phyloP scores from a whole-genome alignment of 2,888 invertebrate species.

The Dioctria linearis region DNA sequence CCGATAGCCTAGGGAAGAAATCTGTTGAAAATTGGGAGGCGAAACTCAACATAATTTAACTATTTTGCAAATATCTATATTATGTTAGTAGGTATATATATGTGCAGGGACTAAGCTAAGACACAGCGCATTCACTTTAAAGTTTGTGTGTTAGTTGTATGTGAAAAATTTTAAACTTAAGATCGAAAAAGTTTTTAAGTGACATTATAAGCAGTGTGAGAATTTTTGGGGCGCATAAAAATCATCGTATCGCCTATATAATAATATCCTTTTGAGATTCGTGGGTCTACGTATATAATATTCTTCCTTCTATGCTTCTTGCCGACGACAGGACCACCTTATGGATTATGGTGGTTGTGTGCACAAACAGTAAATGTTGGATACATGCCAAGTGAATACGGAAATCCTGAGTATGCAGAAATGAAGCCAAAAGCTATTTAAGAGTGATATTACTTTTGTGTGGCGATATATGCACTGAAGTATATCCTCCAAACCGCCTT shows the following conservation, averaged over 20 bases:
- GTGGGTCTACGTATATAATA: too few relatives aligned
- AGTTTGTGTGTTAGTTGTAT: too few relatives aligned
- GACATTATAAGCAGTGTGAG: too few relatives aligned
- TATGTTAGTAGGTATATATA: too few relatives aligned
- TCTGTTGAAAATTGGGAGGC: neutral
- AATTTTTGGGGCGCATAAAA: too few relatives aligned
- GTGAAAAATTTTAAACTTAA: too few relatives aligned
- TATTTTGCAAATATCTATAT: neutral
- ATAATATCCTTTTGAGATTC: too few relatives aligned
- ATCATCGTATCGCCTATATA: too few relatives aligned
- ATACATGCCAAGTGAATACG: constrained; percentile 4
- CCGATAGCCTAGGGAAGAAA: neutral
- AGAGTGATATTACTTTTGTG: constrained; percentile 18
- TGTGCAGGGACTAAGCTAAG: too few relatives aligned
- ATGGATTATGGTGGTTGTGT: neutral
- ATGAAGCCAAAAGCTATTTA: constrained; percentile 29
- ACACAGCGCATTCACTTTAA: too few relatives aligned
- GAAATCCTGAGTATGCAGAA: constrained; percentile 13
- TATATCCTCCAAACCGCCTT: neutral
- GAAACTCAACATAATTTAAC: neutral
- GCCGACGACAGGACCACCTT: neutral
- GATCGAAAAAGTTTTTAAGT: too few relatives aligned
- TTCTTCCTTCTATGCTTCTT: neutral
- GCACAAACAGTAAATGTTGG: constrained; percentile 11
- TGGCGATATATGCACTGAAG: constrained; percentile 11